These are phyloP conservation scores for Xanthorhoe designata DNA, from an alignment of 2,888 invertebrate genomes.

Conservation along the genomic window DNA sequence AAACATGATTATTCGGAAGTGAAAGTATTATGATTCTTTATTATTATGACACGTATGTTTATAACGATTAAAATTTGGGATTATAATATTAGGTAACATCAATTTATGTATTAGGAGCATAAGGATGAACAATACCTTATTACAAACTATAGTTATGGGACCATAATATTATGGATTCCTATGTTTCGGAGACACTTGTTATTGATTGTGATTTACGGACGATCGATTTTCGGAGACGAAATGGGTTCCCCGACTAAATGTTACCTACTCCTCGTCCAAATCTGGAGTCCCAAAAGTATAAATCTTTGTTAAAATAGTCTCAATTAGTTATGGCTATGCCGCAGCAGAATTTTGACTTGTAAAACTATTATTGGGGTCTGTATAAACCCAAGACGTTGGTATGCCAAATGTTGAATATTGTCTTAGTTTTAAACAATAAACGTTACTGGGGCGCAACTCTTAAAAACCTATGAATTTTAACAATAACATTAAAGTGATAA, in stretches of 20 bases:
- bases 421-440: slow-evolving; percentile 74
- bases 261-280: slow-evolving; percentile 44
- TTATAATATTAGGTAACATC: no score
- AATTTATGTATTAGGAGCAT: no score
- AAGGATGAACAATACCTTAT: no score
- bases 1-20: no score
- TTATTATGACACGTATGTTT: no score
- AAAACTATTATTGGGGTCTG: slow-evolving; percentile 65
- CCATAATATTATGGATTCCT: no score
- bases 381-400: slow-evolving; percentile 74
- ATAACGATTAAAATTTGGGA: no score
- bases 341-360: slow-evolving; percentile 47
- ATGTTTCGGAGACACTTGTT: no score
- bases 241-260: slow-evolving; percentile 52
- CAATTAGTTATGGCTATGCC: slow-evolving; percentile 55
- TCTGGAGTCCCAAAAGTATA: slow-evolving; percentile 46
- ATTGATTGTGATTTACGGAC: no score
- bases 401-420: slow-evolving; percentile 70
- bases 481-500: slow-evolving; percentile 69
- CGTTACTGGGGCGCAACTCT: slow-evolving; percentile 74
- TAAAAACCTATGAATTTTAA: slow-evolving; percentile 75
- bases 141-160: no score
- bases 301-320: slow-evolving; percentile 48
- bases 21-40: no score
- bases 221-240: no score